Percentiles rank a stretch among this genome's conserved stretches.
Evolutionary conservation across 2,888 invertebrate species (phyloP).

Genomic region (Callinectes sapidus): DNA sequence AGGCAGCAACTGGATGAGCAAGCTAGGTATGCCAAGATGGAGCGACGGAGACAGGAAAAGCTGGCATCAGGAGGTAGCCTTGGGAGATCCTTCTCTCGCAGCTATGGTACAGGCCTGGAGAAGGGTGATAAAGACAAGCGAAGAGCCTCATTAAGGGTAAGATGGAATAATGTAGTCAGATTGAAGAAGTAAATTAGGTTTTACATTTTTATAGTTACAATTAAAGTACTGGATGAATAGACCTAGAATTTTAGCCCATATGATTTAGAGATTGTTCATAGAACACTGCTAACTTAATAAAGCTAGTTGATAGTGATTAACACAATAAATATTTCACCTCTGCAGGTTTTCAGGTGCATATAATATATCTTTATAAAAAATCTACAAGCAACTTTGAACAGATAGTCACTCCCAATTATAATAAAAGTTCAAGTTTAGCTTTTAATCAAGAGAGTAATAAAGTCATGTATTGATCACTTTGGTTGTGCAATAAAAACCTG

Average conservation of each 20-base stretch:
- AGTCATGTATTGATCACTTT: neutral
- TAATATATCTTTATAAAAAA: neutral
- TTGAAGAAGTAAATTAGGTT: neutral
- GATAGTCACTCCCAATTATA: neutral
- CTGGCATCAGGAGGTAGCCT: conserved; percentile 82
- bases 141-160: conserved; percentile 73
- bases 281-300: neutral
- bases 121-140: conserved; percentile 72
- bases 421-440: neutral
- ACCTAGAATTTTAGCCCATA: neutral
- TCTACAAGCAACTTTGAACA: neutral
- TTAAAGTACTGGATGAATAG: neutral
- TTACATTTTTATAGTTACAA: neutral
- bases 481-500: neutral
- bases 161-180: neutral
- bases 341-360: neutral
- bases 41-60: conserved; percentile 79
- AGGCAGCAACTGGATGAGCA: conserved; percentile 78
- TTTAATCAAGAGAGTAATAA: neutral
- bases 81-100: conserved; percentile 82
- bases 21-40: conserved; percentile 78
- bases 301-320: neutral
- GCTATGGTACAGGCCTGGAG: conserved; percentile 77
- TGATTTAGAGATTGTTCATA: neutral
- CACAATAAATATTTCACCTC: neutral